Percentiles rank a stretch among this genome's conserved stretches.
Evolutionary conservation across 1,140 invertebrate genomes (phyloP).

Genomic region (Campoletis sonorensis): DNA sequence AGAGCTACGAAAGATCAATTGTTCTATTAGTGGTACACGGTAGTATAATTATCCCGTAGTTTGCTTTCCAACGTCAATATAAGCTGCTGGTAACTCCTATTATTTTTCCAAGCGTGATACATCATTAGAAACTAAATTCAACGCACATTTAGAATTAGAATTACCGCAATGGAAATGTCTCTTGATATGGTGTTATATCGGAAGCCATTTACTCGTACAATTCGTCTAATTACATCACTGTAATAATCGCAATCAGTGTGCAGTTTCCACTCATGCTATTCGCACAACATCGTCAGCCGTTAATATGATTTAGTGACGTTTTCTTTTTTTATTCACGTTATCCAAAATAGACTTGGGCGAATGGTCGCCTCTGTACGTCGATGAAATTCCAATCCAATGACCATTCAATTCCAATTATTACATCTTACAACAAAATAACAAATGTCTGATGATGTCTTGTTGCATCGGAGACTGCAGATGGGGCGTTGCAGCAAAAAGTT

Average conservation of each 20-base stretch:
- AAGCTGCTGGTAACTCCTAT: neutral
- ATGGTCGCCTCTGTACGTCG: too few species aligned
- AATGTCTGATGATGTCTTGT: neutral
- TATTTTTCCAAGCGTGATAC: neutral
- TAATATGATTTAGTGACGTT: too few species aligned
- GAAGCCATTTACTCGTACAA: too few species aligned
- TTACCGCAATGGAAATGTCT: neutral
- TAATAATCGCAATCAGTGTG: too few species aligned
- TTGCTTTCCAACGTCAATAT: constrained; percentile 1
- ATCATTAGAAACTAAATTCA: neutral
- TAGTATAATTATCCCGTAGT: neutral
- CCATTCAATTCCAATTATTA: too few species aligned
- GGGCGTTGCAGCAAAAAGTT: constrained; percentile 55
- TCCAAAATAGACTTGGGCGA: too few species aligned
- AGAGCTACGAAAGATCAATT: neutral
- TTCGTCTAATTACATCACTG: too few species aligned
- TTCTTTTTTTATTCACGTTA: too few species aligned
- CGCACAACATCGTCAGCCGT: too few species aligned
- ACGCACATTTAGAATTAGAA: neutral
- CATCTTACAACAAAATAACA: neutral
- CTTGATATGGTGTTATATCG: neutral
- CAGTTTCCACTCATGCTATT: too few species aligned
- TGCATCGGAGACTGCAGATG: neutral
- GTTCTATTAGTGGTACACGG: neutral
- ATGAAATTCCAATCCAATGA: too few species aligned